These are phyloP conservation scores for Pristionchus mayeri DNA, from an alignment of 2,888 invertebrate species.

Conservation along the genomic window DNA sequence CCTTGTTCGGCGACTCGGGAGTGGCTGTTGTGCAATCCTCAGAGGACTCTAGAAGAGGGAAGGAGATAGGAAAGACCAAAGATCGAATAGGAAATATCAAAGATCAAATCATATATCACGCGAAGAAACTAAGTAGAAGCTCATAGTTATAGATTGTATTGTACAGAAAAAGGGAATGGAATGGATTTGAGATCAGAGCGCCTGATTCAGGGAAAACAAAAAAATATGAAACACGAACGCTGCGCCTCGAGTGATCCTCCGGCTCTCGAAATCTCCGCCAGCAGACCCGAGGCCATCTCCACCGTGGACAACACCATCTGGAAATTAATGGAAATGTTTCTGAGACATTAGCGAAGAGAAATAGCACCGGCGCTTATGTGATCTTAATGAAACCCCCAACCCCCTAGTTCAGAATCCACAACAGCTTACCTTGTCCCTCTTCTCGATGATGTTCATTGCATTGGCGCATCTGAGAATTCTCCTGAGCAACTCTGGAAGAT, in stretches of 20 bases:
- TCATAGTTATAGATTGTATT: too few species aligned
- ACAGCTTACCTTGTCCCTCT: conserved; percentile 32
- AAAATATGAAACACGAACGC: not conserved
- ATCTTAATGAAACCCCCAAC: not conserved
- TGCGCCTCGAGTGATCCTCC: conserved; percentile 18
- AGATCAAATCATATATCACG: not conserved
- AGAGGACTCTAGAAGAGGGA: too few species aligned
- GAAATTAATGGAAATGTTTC: not conserved
- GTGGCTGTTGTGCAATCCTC: too few species aligned
- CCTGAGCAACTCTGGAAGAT: conserved; percentile 64
- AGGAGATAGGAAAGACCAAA: too few species aligned
- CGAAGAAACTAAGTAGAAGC: too few species aligned
- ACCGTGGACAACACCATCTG: conserved; percentile 43
- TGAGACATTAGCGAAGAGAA: not conserved
- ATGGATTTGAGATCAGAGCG: too few species aligned
- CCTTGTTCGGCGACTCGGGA: too few species aligned
- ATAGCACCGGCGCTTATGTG: not conserved
- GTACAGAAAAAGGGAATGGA: too few species aligned
- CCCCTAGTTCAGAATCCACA: not conserved
- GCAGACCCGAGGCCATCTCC: conserved; percentile 20
- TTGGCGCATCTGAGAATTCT: conserved; percentile 54
- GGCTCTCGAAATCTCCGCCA: conserved; percentile 36
- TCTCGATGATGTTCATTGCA: not conserved
- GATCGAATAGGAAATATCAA: too few species aligned
- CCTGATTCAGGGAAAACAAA: too few species aligned